Evolutionary conservation across 2,113 vertebrate genomes (phyloP).

Genomic region (Catharus bicknelli): DNA sequence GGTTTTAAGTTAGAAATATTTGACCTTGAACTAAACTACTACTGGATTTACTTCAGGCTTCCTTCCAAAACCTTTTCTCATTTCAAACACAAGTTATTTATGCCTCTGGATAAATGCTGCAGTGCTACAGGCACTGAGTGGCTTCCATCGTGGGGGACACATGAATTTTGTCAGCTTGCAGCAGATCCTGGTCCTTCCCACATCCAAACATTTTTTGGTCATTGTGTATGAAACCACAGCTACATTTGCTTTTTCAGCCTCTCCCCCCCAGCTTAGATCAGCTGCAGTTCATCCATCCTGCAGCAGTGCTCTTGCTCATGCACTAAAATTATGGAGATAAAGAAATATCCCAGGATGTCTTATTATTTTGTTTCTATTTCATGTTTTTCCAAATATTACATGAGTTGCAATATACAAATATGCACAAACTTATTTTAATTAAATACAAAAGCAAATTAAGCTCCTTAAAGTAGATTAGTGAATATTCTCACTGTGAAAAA

Average conservation of each 20-base stretch:
- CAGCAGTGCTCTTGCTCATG: conserved; percentile 63
- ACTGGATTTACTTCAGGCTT: background rate
- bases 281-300: background rate
- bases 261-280: background rate
- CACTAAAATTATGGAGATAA: background rate
- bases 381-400: background rate
- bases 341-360: background rate
- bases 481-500: background rate
- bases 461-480: background rate
- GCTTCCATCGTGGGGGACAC: fast-evolving
- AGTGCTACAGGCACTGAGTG: background rate
- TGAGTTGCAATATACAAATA: background rate
- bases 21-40: background rate
- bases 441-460: background rate
- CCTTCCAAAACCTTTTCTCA: background rate
- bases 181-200: background rate
- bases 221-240: background rate
- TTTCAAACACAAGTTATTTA: background rate
- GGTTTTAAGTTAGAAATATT: background rate
- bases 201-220: background rate
- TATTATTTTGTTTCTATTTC: background rate
- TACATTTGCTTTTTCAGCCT: background rate
- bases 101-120: background rate
- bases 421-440: background rate
- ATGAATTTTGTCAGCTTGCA: background rate